Conservation (phyloP, 2,888 invertebrate genomes). For the Coenonympha arcania region DNA sequence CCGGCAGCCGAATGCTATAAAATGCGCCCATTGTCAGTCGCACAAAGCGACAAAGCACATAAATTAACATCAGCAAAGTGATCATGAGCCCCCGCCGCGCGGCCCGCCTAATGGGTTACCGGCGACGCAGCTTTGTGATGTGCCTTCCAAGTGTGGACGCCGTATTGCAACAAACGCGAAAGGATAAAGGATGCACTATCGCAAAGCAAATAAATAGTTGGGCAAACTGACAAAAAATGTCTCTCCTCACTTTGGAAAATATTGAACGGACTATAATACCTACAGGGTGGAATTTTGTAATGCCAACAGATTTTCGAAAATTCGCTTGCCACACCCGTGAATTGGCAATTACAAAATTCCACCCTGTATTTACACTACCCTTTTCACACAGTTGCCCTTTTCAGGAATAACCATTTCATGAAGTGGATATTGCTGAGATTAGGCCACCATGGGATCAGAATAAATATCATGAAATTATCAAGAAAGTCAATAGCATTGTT, state of each 20-base stretch:
- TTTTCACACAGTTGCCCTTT: too few relatives aligned
- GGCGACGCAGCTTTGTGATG: constrained; percentile 37
- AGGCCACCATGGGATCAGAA: too few relatives aligned
- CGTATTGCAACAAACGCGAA: constrained; percentile 29
- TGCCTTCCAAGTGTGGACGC: constrained; percentile 23
- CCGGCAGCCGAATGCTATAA: constrained; percentile 68
- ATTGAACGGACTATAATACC: too few relatives aligned
- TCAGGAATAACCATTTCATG: too few relatives aligned
- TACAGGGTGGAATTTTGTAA: too few relatives aligned
- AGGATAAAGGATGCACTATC: constrained; percentile 25
- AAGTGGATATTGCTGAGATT: too few relatives aligned
- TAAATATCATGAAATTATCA: too few relatives aligned
- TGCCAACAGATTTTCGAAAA: too few relatives aligned
- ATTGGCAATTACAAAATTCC: too few relatives aligned
- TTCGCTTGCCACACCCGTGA: too few relatives aligned
- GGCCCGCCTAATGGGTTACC: constrained; percentile 66
- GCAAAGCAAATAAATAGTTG: constrained; percentile 30
- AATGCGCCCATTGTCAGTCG: constrained; percentile 54
- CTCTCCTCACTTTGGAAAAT: neutral
- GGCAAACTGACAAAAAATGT: constrained; percentile 8
- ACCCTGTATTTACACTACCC: too few relatives aligned
- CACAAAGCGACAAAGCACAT: constrained; percentile 71
- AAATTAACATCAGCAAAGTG: constrained; percentile 72
- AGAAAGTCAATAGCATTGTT: neutral
- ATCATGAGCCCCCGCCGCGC: constrained; percentile 67